Evolutionary conservation across 1,140 invertebrate species (phyloP), one percentile per base, ranked within the genome.

Genomic region (Bombus breviceps): DNA sequence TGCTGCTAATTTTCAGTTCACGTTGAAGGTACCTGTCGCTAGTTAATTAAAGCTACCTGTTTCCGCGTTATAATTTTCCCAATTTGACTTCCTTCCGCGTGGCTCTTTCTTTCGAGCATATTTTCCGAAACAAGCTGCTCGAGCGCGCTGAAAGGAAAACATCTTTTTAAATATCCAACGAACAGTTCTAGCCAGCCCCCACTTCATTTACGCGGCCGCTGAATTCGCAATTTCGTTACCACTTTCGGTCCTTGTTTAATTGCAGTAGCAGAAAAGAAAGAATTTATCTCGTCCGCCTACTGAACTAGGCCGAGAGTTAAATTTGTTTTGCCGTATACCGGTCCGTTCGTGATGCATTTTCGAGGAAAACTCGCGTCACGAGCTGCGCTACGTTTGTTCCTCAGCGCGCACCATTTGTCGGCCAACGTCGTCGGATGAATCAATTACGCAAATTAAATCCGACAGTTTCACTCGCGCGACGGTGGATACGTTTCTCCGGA

Each of bases 391-490:
- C 39, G 69, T 41, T 81, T 2, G 37, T 71, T 43, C 37, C 59
- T 18, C 8, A 59, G 13, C 3, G 79, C 10, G 28, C 28, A 25
- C 69, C 78, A 10, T 69, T 81, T 66, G 78, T 22, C n/a, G 43
- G 22, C 5, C 43, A 22, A 34, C 43, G 43, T 41, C 25, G 43
- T 4, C 10, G 4, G 66, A 71, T 13, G 78, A 39, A 81, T 81
- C 78, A 81, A 81, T 81, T 71, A 71, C 43, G 78, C 4, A 57
- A 71, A 81, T 81, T 69, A 81, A 81, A 81, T 81, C 39, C 43
- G 32, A 8, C 32, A 6, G 32, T 62, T 41, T 78, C 59, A 34
- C 1, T 8, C 6, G 18, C 37, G 59, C 18, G 10, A 12, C 59
- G 59, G 10, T 28, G 12, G 59, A 28, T 12, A n/a, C 59, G 28